Evolutionary conservation across 1,140 invertebrate genomes (phyloP).

Genomic region (Penaeus indicus): DNA sequence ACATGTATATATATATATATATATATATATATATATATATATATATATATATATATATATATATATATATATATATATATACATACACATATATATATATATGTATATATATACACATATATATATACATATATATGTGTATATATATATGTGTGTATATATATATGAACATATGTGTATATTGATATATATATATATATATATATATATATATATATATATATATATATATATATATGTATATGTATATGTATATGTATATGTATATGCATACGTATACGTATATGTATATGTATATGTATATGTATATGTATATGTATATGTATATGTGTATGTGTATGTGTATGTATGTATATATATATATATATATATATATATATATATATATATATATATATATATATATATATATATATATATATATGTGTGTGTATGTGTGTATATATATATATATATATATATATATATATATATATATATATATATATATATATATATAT

Average conservation of each 20-base stretch:
- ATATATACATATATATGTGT: neutral
- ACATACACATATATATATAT: neutral
- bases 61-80: neutral
- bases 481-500: neutral
- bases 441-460: slow-evolving; percentile 9
- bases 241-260: slow-evolving; percentile 2
- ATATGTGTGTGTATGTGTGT: neutral
- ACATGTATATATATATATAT: slow-evolving; percentile 1
- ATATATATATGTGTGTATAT: slow-evolving; percentile 20
- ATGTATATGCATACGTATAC: neutral
- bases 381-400: slow-evolving; percentile 20
- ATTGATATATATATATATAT: slow-evolving; percentile 20
- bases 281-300: neutral
- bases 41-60: neutral
- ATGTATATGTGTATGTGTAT: neutral
- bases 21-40: neutral
- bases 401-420: slow-evolving; percentile 20
- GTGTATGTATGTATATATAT: neutral
- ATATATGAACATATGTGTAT: too few relatives aligned
- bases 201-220: slow-evolving; percentile 12
- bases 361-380: neutral
- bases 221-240: neutral
- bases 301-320: neutral
- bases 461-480: slow-evolving; percentile 1
- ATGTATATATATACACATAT: neutral